Conservation (phyloP, 2,113 vertebrate genomes). For the Pandion haliaetus region DNA sequence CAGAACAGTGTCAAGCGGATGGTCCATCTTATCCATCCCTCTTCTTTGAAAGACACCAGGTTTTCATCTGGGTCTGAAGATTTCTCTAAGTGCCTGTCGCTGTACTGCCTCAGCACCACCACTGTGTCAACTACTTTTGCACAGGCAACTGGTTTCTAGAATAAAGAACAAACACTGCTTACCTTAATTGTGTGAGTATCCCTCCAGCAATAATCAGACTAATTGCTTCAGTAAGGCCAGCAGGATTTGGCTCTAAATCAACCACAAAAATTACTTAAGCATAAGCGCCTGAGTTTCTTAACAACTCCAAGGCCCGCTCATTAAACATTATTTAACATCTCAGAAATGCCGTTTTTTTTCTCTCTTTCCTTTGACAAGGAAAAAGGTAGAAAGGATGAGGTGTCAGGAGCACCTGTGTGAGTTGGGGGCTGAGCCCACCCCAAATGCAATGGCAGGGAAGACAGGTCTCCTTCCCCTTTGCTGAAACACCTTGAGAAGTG, state of each 20-base stretch:
- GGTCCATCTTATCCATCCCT: background rate
- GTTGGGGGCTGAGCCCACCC: background rate
- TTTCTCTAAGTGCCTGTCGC: background rate
- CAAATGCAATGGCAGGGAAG: background rate
- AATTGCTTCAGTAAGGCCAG: conserved; percentile 34
- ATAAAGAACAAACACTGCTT: background rate
- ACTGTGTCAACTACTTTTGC: background rate
- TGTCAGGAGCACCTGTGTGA: background rate
- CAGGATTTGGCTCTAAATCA: conserved; percentile 40
- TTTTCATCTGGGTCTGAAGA: background rate
- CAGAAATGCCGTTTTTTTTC: background rate
- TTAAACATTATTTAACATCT: conserved; percentile 21
- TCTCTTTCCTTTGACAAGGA: background rate
- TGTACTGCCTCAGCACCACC: background rate
- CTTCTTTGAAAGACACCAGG: background rate
- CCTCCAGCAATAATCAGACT: conserved; percentile 27
- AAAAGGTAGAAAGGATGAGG: background rate
- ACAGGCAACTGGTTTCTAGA: background rate
- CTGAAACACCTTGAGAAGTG: background rate
- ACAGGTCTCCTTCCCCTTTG: background rate
- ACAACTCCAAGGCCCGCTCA: background rate
- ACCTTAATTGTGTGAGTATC: conserved; percentile 23
- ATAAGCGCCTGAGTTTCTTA: background rate
- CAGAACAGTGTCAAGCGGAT: background rate
- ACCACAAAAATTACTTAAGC: background rate